Conservation (phyloP, 37 sponge, comb jelly and placozoan species). For the Crambe crambe region DNA sequence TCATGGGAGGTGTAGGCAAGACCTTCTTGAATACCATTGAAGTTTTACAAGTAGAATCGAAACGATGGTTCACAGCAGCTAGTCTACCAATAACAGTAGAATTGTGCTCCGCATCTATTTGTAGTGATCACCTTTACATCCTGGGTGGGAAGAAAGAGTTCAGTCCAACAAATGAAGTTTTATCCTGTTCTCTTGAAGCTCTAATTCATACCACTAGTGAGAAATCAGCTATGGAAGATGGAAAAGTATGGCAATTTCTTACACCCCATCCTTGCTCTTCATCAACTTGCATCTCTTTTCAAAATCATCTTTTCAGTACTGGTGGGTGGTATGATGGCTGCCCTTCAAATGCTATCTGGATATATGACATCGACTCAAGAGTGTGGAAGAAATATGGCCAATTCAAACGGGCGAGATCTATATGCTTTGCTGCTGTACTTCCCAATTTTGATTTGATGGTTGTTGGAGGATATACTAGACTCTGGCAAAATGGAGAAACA, state of each 20-base stretch:
- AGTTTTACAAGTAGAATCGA: background rate
- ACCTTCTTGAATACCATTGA: background rate
- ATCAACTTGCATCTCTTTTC: background rate
- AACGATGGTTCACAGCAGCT: conserved; percentile 13
- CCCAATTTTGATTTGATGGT: background rate
- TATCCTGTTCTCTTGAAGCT: background rate
- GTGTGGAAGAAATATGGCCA: background rate
- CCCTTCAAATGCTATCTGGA: background rate
- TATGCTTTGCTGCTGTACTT: background rate
- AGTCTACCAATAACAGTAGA: conserved; percentile 4
- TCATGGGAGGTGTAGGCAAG: conserved; percentile 12
- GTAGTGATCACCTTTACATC: conserved; percentile 20
- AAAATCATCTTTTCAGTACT: background rate
- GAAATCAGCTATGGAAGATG: background rate
- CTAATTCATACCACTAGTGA: background rate
- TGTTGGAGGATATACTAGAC: background rate
- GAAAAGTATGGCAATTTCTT: background rate
- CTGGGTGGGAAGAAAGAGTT: background rate
- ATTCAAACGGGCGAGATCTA: background rate
- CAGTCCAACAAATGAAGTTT: background rate
- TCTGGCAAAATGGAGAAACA: no score
- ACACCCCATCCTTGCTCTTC: background rate
- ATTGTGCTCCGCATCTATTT: conserved; percentile 7
- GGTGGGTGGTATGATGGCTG: background rate
- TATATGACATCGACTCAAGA: background rate